A percentile compares a stretch with the other conserved stretches of the same genome.
Conservation (phyloP, 2,797 vertebrate genomes). For the Perodicticus potto region DNA sequence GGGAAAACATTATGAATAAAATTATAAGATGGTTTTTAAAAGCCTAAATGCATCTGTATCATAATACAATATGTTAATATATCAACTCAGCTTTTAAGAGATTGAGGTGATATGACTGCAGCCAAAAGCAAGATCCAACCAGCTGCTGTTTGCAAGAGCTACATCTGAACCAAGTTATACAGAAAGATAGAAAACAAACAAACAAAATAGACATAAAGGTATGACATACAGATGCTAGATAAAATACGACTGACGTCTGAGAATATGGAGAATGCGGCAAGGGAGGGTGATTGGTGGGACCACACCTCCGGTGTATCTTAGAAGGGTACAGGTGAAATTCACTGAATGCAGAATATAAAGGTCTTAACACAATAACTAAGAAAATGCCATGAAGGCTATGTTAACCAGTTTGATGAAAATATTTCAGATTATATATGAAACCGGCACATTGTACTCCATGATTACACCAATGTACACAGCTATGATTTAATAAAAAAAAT, state of each 20-base stretch:
- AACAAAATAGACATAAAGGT: neutral
- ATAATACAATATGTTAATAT: neutral
- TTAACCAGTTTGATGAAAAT: too few species aligned
- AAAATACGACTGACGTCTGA: neutral
- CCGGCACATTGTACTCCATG: too few species aligned
- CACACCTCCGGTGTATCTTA: too few species aligned
- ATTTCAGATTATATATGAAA: too few species aligned
- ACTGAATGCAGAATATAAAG: too few species aligned
- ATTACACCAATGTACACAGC: too few species aligned
- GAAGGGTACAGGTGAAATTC: too few species aligned
- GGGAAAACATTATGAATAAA: neutral
- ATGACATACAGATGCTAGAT: neutral
- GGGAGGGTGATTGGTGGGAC: too few species aligned
- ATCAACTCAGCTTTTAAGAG: neutral
- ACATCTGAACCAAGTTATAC: neutral
- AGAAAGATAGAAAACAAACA: neutral
- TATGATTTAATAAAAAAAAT: too few species aligned
- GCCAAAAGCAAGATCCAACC: neutral
- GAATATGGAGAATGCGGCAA: too few species aligned
- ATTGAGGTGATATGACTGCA: neutral
- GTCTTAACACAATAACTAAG: too few species aligned
- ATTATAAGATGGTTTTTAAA: neutral
- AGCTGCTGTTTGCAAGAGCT: neutral
- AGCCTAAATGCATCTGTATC: neutral
- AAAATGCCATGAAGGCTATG: too few species aligned